A percentile compares a stretch with the other conserved stretches of the same genome.
Evolutionary conservation across 2,888 invertebrate species (phyloP).

Genomic region (Periphyllus acericola): DNA sequence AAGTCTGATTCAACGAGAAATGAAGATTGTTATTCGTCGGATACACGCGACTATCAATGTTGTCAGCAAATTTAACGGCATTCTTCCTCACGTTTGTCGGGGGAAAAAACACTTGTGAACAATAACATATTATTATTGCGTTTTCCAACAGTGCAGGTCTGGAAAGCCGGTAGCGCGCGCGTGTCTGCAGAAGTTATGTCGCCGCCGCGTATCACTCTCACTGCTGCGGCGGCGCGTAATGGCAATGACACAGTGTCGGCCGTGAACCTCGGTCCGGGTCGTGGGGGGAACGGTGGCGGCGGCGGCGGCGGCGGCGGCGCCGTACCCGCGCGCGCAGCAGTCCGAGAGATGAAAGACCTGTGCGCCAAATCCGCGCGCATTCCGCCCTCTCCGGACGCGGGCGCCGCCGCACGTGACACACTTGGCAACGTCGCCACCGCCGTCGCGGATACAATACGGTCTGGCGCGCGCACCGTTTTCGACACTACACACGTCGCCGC

Average conservation of each 20-base stretch:
- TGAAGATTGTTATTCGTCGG: too few species aligned
- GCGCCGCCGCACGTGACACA: not conserved
- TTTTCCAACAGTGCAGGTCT: too few species aligned
- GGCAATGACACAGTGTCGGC: slow-evolving; percentile 58
- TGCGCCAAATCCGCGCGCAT: slow-evolving; percentile 39
- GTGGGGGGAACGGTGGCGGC: not conserved
- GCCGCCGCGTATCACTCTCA: slow-evolving; percentile 30
- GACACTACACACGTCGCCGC: not conserved
- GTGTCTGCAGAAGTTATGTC: too few species aligned
- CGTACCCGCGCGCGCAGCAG: not conserved
- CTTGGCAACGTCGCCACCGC: slow-evolving; percentile 43
- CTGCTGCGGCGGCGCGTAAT: slow-evolving; percentile 5
- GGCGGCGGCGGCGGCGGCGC: too few species aligned
- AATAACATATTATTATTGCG: too few species aligned
- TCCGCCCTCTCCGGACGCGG: not conserved
- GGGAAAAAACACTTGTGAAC: too few species aligned
- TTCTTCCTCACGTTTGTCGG: too few species aligned
- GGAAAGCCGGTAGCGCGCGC: too few species aligned
- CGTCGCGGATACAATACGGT: not conserved
- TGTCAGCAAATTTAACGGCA: too few species aligned
- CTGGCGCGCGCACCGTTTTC: not conserved
- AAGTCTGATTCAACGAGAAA: too few species aligned
- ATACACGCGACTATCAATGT: too few species aligned
- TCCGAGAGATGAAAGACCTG: slow-evolving; percentile 53
- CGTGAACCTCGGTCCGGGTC: slow-evolving; percentile 41